Percentiles rank a stretch among this genome's conserved stretches.
phyloP scores from a whole-genome alignment of 2,888 invertebrate species.

The Minunthozetes semirufus region DNA sequence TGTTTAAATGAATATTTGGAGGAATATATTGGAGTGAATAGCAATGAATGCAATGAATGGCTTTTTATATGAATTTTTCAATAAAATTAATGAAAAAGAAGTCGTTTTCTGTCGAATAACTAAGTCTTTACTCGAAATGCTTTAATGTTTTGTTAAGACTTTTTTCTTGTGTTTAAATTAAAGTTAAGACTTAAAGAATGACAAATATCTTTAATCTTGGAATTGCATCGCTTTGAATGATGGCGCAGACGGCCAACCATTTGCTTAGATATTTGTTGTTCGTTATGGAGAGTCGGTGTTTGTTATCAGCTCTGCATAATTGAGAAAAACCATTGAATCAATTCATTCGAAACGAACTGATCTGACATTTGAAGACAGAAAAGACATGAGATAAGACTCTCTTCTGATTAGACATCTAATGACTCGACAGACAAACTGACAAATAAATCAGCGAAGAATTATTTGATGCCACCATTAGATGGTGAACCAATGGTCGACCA shows the following conservation, averaged over 20 bases:
- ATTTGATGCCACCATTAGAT: background rate
- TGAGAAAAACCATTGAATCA: background rate
- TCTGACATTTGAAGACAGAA: constrained; percentile 4
- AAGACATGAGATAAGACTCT: background rate
- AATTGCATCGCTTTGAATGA: background rate
- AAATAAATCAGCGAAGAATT: background rate
- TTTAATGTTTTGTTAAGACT: no score
- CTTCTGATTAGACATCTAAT: background rate
- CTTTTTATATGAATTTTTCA: no score
- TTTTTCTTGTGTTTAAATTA: no score
- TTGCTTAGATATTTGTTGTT: constrained; percentile 7
- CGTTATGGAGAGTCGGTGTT: background rate
- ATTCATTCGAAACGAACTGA: background rate
- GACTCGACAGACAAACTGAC: background rate
- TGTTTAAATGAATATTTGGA: no score
- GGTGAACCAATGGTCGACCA: background rate
- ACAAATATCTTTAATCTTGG: no score
- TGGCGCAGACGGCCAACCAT: constrained; percentile 11
- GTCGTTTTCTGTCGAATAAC: no score
- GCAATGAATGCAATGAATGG: no score
- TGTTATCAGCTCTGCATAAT: background rate
- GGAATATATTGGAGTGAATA: no score
- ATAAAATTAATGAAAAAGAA: no score
- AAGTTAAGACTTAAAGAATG: no score
- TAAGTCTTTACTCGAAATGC: no score